These are phyloP conservation scores for Notocelia uddmanniana DNA, from an alignment of 2,888 invertebrate species.

Conservation along the genomic window DNA sequence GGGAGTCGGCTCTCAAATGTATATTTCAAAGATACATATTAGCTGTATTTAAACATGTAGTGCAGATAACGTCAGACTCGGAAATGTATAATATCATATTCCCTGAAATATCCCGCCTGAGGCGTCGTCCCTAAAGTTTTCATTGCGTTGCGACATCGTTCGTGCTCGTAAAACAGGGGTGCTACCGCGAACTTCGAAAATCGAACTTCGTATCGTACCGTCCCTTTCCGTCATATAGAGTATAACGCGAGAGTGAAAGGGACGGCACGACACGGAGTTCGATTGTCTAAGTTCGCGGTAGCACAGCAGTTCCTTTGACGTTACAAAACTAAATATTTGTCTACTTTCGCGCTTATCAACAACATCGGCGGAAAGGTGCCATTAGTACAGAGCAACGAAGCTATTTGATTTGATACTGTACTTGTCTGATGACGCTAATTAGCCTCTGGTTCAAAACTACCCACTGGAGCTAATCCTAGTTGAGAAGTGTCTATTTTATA, in stretches of 20 bases:
- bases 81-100: conserved; percentile 31
- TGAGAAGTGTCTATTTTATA: no score
- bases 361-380: not conserved
- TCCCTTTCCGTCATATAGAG: no score
- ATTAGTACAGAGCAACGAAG: not conserved
- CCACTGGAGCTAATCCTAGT: no score
- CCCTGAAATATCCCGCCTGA: conserved; percentile 17
- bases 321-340: conserved; percentile 30
- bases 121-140: conserved; percentile 37
- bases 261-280: no score
- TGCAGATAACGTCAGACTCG: not conserved
- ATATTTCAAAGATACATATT: conserved; percentile 9
- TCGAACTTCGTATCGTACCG: no score
- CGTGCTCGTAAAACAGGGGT: conserved; percentile 23
- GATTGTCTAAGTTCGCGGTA: no score
- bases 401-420: not conserved
- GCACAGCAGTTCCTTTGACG: conserved; percentile 35
- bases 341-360: not conserved
- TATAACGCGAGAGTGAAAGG: no score
- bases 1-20: not conserved
- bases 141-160: conserved; percentile 14
- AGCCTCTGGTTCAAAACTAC: not conserved
- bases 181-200: no score
- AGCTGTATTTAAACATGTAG: conserved; percentile 10
- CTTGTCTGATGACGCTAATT: no score